Base-by-base conservation (phyloP, 2,797 vertebrate species). In the Sebastes flavidus region DNA sequence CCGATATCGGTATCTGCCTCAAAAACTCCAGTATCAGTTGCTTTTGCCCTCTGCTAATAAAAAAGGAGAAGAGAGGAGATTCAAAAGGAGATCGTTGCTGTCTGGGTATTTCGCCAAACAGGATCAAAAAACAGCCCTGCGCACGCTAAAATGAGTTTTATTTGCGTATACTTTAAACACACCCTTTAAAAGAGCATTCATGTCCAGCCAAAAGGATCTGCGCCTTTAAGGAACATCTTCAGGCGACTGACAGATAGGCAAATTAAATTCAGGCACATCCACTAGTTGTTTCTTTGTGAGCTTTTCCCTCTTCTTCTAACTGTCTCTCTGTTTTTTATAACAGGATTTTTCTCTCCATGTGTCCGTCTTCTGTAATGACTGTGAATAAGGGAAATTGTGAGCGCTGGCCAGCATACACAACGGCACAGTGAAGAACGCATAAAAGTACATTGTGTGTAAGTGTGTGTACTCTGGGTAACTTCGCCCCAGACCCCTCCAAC, bases 391-490 rank as follows among this genome's bases (percentile, higher is more conserved):
- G 75, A 67, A 85, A 83, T 55, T 42, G 83, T 85, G 62, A 29
- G 55, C 16, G 56, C 67, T 30, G 14, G 80, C 81, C 79, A 82
- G 84, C 75, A 61, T 38, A 73, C 77, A 84, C 74, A 84, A 72
- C 30, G 42, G 67, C 67, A 78, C 46, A 86, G 71, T 68, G 75
- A 75, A 56, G 38, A 82, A 74, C 55, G 30, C 84, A 87, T 86
- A 84, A 87, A 83, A 90, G 86, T 83, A 75, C 80, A 88, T 77
- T 91, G 80, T 88, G 87, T 81, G 54, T 78, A 38, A 49, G 72
- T 74, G 59, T 38, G 65, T 88, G 81, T 81, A 92, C 89, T 93
- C 81, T 88, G 85, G 72, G 81, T 91, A 91, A 94, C 91, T 91
- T 87, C 71, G 68, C 77, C 29, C 29, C 59, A 1, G 18, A 32